These are phyloP conservation scores for Schizaphis graminum DNA, from an alignment of 2,888 invertebrate genomes.

Conservation along the genomic window DNA sequence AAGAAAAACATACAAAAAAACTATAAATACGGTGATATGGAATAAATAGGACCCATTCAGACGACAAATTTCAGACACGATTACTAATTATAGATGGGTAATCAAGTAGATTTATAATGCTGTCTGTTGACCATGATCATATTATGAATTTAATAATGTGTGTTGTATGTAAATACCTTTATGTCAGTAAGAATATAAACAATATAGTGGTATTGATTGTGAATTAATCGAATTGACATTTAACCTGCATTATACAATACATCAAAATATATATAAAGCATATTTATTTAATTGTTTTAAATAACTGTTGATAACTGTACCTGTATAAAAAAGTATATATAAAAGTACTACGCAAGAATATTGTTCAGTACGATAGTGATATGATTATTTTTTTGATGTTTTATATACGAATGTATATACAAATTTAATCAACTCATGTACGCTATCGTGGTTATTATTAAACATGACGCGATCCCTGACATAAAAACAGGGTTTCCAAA, in stretches of 20 bases:
- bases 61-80: not conserved
- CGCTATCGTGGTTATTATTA: not conserved
- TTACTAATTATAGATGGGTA: not conserved
- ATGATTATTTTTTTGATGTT: not conserved
- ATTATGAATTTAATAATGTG: not conserved
- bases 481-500: not conserved
- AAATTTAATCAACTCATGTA: not conserved
- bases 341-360: not conserved
- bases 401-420: not conserved
- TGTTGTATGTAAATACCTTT: not conserved
- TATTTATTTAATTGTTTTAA: not conserved
- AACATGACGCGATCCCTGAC: not conserved
- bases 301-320: not conserved
- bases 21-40: not conserved
- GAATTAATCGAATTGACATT: not conserved
- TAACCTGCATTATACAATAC: too few species aligned
- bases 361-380: not conserved
- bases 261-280: too few species aligned
- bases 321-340: not conserved
- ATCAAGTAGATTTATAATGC: not conserved
- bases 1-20: not conserved
- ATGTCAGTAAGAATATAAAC: not conserved
- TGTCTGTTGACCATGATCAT: not conserved
- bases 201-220: not conserved
- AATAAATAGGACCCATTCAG: not conserved